Percentiles rank a stretch among this genome's conserved stretches.
These are phyloP conservation scores for Thripadectes ignobilis DNA, from an alignment of 2,797 vertebrate genomes.

Conservation along the genomic window DNA sequence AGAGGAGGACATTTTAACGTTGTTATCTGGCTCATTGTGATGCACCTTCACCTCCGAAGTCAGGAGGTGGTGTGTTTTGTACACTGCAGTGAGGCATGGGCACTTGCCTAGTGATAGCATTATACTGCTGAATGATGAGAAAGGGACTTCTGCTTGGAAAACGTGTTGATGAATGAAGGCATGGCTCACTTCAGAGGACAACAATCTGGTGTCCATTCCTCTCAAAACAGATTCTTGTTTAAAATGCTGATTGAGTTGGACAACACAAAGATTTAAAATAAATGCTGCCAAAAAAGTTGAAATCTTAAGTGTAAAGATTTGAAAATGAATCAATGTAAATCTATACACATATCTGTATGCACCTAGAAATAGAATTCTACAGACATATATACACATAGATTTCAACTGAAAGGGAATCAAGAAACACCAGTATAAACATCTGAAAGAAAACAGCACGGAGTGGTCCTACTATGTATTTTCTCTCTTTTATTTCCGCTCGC, in stretches of 20 bases:
- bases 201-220: not conserved
- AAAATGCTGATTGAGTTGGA: not conserved
- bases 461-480: not conserved
- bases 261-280: not conserved
- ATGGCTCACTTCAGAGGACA: not conserved
- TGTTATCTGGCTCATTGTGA: not conserved
- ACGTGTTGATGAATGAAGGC: not conserved
- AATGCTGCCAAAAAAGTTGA: not conserved
- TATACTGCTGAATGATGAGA: not conserved
- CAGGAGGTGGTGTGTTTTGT: not conserved
- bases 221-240: not conserved
- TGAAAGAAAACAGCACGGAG: not conserved
- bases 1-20: not conserved
- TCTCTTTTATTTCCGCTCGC: not conserved
- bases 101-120: not conserved
- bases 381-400: not conserved
- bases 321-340: not conserved
- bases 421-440: not conserved
- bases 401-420: not conserved
- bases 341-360: not conserved
- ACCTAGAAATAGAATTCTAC: not conserved
- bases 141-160: not conserved
- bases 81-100: not conserved
- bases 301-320: not conserved
- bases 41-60: slow-evolving; percentile 12